These are phyloP conservation scores for Cercopithecus mona DNA, from an alignment of 2,113 vertebrate species.

Conservation along the genomic window DNA sequence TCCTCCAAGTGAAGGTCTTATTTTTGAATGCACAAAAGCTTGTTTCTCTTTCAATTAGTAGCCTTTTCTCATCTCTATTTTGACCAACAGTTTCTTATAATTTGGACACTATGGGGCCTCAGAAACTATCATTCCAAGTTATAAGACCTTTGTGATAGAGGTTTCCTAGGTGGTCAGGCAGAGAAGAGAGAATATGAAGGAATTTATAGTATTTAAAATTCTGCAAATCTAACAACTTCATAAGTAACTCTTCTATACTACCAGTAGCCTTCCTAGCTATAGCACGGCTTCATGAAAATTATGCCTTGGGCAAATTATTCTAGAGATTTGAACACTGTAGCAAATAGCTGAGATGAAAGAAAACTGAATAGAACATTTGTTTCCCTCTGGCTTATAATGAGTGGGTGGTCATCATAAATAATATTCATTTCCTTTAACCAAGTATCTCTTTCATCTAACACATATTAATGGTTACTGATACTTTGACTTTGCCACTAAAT, in stretches of 20 bases:
- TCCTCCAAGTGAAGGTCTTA: background rate
- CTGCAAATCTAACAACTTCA: conserved; percentile 33
- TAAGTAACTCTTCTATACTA: conserved; percentile 9
- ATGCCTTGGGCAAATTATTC: conserved; percentile 18
- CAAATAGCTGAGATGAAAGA: conserved; percentile 42
- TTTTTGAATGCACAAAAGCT: background rate
- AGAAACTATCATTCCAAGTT: background rate
- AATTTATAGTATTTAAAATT: conserved; percentile 13
- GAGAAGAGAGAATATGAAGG: background rate
- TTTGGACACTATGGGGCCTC: background rate
- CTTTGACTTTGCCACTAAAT: conserved; percentile 26
- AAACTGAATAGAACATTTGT: background rate
- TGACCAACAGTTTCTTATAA: background rate
- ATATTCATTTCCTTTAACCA: conserved; percentile 24
- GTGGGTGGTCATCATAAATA: conserved; percentile 26
- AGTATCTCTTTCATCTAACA: conserved; percentile 39
- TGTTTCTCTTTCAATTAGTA: background rate
- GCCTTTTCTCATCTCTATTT: background rate
- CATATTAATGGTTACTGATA: conserved; percentile 17
- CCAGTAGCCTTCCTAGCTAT: background rate
- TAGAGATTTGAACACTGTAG: conserved; percentile 6
- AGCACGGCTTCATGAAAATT: conserved; percentile 18
- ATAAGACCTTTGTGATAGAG: background rate
- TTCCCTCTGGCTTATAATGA: conserved; percentile 31
- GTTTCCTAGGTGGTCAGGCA: background rate